phyloP scores from a whole-genome alignment of 2,113 vertebrate species.

The Gyps fulvus region DNA sequence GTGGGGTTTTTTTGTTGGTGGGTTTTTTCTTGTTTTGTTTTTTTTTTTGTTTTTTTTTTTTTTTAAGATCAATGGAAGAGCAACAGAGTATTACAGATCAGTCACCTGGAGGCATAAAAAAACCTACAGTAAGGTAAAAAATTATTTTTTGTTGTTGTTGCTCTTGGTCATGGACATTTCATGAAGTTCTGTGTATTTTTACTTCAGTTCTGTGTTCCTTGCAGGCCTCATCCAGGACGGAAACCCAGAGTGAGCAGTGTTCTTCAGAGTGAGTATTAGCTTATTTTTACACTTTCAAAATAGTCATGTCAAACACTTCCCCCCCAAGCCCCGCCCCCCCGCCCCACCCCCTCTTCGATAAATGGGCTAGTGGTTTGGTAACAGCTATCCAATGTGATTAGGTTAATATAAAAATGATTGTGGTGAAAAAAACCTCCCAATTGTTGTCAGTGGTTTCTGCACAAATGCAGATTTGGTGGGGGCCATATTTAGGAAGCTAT shows the following conservation, averaged over 20 bases:
- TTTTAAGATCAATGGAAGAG: neutral
- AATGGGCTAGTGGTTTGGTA: neutral
- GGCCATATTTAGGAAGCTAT: neutral
- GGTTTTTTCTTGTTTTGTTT: no score
- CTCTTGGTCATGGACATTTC: neutral
- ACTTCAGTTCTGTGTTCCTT: neutral
- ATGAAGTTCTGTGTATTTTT: neutral
- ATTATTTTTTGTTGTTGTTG: neutral
- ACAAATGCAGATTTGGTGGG: neutral
- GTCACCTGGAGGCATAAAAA: neutral
- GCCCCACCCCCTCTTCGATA: accelerated
- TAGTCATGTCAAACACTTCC: neutral
- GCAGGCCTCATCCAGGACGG: constrained; percentile 58
- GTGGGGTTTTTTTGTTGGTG: no score
- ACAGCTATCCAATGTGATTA: neutral
- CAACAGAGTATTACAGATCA: neutral
- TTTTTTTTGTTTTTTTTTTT: neutral
- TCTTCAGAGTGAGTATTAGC: constrained; percentile 36
- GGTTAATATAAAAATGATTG: neutral
- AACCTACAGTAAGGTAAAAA: neutral
- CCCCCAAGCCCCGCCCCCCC: no score
- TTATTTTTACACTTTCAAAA: neutral
- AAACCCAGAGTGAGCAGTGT: neutral
- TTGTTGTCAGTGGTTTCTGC: neutral
- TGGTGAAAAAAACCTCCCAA: neutral